These are phyloP conservation scores for Orchestia grillus DNA, from an alignment of 1,140 invertebrate genomes.

Conservation along the genomic window DNA sequence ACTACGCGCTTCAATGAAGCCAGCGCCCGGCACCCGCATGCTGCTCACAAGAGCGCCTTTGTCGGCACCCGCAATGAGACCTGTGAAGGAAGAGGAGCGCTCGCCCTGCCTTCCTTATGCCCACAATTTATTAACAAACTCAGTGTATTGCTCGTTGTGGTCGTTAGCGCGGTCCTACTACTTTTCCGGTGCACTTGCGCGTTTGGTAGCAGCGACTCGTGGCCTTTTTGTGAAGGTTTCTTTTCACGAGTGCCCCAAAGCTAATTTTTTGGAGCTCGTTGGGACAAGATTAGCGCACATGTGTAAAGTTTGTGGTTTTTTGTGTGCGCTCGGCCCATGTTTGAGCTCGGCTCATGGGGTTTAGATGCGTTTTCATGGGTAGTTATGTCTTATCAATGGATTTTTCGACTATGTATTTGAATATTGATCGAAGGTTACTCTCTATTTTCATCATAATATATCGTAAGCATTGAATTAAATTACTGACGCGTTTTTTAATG, in stretches of 20 bases:
- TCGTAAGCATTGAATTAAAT: not conserved
- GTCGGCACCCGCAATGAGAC: slow-evolving; percentile 13
- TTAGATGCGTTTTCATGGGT: not conserved
- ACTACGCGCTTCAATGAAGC: not conserved
- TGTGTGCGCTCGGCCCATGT: not conserved
- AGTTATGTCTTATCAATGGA: not conserved
- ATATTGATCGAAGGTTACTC: not conserved
- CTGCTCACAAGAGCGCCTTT: not conserved
- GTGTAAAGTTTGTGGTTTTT: not conserved
- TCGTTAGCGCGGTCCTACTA: not conserved
- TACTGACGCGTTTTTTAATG: not conserved
- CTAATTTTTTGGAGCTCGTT: not conserved
- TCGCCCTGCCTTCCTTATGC: not conserved
- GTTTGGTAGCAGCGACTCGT: not conserved
- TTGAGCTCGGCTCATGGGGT: not conserved
- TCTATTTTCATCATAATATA: not conserved
- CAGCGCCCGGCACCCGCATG: slow-evolving; percentile 41
- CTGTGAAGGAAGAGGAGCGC: not conserved
- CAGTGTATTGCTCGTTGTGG: slow-evolving; percentile 15
- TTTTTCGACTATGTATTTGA: not conserved
- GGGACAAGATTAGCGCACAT: not conserved
- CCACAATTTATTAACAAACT: not conserved
- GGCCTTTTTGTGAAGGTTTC: not conserved
- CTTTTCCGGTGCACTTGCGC: not conserved
- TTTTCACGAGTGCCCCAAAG: not conserved